phyloP scores from a whole-genome alignment of 1,140 invertebrate species.

The Tetramorium parvispinum region DNA sequence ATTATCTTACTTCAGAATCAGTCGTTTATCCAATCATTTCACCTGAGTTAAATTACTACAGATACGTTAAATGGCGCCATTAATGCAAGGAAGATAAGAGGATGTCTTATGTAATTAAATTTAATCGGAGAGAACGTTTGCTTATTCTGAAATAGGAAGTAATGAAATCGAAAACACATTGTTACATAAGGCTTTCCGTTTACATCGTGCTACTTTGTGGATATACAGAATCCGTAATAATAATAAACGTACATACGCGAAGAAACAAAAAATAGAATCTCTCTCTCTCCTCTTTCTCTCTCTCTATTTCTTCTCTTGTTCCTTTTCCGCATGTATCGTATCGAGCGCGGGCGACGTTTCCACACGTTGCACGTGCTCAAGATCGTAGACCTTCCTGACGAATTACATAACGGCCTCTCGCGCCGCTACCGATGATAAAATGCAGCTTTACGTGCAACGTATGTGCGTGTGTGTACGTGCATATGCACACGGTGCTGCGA shows the following conservation, averaged over 20 bases:
- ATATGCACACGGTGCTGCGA: background rate
- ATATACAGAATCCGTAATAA: conserved; percentile 1
- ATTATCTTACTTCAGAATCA: background rate
- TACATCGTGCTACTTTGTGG: background rate
- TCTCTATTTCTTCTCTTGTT: background rate
- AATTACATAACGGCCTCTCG: conserved; percentile 66
- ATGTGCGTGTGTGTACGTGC: background rate
- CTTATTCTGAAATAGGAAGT: background rate
- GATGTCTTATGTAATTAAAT: background rate
- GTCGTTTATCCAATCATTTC: background rate
- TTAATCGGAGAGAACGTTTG: background rate
- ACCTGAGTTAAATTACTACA: background rate
- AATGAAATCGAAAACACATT: background rate
- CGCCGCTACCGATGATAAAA: conserved; percentile 60
- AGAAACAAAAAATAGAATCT: background rate
- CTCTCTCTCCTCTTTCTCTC: background rate
- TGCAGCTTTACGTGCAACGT: conserved; percentile 45
- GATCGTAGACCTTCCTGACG: conserved; percentile 71
- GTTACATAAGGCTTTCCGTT: conserved; percentile 7
- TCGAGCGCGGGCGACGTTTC: background rate
- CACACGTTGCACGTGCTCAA: conserved; percentile 66
- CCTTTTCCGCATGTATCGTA: background rate
- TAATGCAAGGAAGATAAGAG: background rate
- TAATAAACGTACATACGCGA: background rate
- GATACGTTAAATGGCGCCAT: background rate